Evolutionary conservation across 2,797 vertebrate species (phyloP), one percentile per base, ranked within the genome.

Genomic region (Smutsia gigantea): DNA sequence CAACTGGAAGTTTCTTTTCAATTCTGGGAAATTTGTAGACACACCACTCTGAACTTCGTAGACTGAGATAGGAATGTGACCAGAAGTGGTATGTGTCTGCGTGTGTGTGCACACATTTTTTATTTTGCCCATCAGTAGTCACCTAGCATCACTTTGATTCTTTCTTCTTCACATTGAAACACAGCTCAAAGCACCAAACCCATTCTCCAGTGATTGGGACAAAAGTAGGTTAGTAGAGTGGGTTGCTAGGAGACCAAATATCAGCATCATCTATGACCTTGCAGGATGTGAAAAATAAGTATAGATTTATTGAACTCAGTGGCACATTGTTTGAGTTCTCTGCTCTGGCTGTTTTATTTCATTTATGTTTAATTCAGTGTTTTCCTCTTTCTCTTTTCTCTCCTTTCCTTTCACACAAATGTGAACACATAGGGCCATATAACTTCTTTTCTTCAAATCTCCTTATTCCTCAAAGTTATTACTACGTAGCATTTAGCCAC

Each of bases 191-290:
- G 98, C 97, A 98, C 97, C 98, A 98, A 98, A 98, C 96, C 97
- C 98, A 98, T 98, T 98, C 98, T 98, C 98, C 97, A 98, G 98
- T 98, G 98, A 98, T 98, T 97, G 97, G 98, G 97, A 98, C 98
- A 98, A 99, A 99, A 99, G 98, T 98, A 99, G 99, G 98, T 98
- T 99, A 98, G 98, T 98, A 98, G 98, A 98, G 96, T 98, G 96
- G 89, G 99, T 99, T 99, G 99, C 99, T 99, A 99, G 98, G 99
- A 99, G 98, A 99, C 99, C 95, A 85, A 46, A 85, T 98, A 98
- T 98, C 98, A 98, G 98, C 98, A 74, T 98, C 98, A 98, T 98
- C 98, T 98, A 97, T 99, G 98, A 99, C 99, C 99, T 99, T 99
- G 98, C 95, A 98, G 97, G 98, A 98, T 97, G 98, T 98, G 98